Evolutionary conservation across 2,888 invertebrate genomes (phyloP).

Genomic region (Aphrophora alni): DNA sequence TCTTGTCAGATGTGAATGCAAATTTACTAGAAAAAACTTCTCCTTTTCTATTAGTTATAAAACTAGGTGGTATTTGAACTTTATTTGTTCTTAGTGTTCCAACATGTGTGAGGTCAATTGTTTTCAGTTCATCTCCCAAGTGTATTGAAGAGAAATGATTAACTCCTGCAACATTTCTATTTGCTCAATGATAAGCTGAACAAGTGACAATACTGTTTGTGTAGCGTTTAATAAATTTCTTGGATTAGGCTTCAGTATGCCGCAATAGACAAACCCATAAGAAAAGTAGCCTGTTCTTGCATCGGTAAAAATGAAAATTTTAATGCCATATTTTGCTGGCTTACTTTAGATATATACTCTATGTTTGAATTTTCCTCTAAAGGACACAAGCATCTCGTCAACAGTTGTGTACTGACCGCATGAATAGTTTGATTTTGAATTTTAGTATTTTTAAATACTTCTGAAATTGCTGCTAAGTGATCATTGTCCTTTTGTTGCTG

Average conservation of each 20-base stretch:
- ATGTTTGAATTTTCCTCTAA: constrained; percentile 17
- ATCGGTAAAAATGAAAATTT: not conserved
- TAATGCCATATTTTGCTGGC: constrained; percentile 28
- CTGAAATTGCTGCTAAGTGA: constrained; percentile 2
- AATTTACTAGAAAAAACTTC: constrained; percentile 12
- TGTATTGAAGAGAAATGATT: constrained; percentile 16
- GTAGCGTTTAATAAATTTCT: constrained; percentile 3
- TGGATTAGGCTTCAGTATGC: not conserved
- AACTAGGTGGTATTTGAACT: constrained; percentile 11
- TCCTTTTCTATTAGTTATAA: not conserved
- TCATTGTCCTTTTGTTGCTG: not conserved
- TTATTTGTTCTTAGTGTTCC: constrained; percentile 9
- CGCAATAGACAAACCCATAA: constrained; percentile 5
- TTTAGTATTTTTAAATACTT: not conserved
- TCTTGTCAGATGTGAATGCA: constrained; percentile 16
- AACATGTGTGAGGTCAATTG: constrained; percentile 10
- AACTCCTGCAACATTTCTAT: constrained; percentile 7
- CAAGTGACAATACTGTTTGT: constrained; percentile 7
- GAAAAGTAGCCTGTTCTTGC: constrained; percentile 3
- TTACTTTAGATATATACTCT: constrained; percentile 17
- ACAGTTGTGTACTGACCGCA: constrained; percentile 11
- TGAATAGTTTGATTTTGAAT: constrained; percentile 16
- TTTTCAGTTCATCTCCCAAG: not conserved
- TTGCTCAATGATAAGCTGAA: not conserved
- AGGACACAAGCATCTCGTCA: constrained; percentile 19